Evolutionary conservation across 2,797 vertebrate species (phyloP).

Genomic region (Ciconia nigra): DNA sequence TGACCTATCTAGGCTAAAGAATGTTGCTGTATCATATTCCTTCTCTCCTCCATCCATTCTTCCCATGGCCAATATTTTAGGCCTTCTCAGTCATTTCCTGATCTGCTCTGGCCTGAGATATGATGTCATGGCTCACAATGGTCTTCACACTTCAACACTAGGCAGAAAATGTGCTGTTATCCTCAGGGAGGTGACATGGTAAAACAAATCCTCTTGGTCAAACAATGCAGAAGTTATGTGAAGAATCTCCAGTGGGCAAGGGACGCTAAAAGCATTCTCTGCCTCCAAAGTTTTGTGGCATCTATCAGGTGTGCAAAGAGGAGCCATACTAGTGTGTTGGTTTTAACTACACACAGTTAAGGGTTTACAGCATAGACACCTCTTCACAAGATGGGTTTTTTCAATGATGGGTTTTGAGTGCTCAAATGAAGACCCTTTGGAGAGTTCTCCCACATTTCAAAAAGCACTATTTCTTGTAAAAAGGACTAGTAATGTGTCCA

Average conservation of each 20-base stretch:
- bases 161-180: conserved; percentile 10
- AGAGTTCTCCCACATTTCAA: background rate
- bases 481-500: background rate
- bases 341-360: background rate
- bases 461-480: background rate
- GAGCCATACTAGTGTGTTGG: background rate
- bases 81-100: conserved; percentile 42
- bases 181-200: conserved; percentile 36
- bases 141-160: conserved; percentile 42
- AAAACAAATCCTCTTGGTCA: conserved; percentile 34
- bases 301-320: background rate
- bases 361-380: background rate
- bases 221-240: conserved; percentile 6
- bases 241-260: conserved; percentile 52
- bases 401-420: background rate
- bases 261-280: background rate
- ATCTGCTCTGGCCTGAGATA: conserved; percentile 17
- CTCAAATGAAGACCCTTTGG: background rate
- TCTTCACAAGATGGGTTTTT: background rate
- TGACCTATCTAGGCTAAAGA: background rate
- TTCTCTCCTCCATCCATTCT: conserved; percentile 7
- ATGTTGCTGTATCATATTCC: background rate
- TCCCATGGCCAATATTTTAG: background rate
- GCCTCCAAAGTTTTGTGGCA: background rate
- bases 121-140: conserved; percentile 60